Base-by-base conservation (phyloP, 2,797 vertebrate genomes). In the Ataeniobius toweri region DNA sequence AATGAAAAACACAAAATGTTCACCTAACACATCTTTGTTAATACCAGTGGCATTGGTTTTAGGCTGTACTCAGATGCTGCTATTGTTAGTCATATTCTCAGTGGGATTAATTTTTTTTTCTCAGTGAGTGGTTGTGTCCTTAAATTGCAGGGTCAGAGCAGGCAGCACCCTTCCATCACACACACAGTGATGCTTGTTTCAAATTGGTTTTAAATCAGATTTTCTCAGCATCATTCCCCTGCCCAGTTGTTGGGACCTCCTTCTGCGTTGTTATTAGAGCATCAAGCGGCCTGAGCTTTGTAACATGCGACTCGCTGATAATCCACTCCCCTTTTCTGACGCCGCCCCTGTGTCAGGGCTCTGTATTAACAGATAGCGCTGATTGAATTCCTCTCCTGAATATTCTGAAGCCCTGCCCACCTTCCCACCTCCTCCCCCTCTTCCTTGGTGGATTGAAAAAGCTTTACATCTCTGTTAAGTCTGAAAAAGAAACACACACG, bases 201-300 rank as follows among this genome's bases (percentile, higher is more conserved):
- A 83, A 80, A 92, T 90, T 88, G 86, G 78, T 92, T 94, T 93
- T 86, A 87, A 89, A 93, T 92, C 79, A 90, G 91, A 91, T 92
- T 91, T 91, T 79, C 18, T 31, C 79, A 51, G 75, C 83, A 87
- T 91, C 79, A 70, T 86, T 83, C 84, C 79, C 44, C 65, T 51
- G 53, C 75, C 67, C 75, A 56, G 58, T 85, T 75, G 69, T 75
- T 31, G 26, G 70, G 82, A 81, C 81, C 81, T 79, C 1, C 13
- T 69, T 76, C 76, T 22, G 74, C 13, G n/a, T 83, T 88, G 86
- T 90, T 92, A 85, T 92, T 88, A 86, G 80, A 90, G 77, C 79
- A 84, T 89, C 83, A 78, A 74, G 61, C 26, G 61, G 82, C 82
- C 81, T 77, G 70, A 81, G 78, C 59, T 86, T 81, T 83, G 83